phyloP scores from a whole-genome alignment of 2,797 vertebrate genomes.

The Ceryle rudis region DNA sequence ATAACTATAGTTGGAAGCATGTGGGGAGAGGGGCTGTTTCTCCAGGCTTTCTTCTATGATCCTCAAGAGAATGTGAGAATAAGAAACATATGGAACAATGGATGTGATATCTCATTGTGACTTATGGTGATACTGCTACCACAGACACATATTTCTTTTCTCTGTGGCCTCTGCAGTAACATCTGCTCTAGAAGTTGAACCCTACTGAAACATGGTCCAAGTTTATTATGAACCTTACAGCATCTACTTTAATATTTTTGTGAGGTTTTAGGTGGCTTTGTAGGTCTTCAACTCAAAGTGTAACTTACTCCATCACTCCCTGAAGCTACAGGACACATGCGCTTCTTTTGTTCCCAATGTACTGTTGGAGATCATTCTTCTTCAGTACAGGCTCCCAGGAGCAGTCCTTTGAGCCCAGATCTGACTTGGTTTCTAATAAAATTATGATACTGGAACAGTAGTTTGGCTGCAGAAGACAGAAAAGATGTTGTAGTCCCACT shows the following conservation, averaged over 20 bases:
- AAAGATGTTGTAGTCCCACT: not conserved
- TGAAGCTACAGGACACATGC: not conserved
- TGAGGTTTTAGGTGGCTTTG: not conserved
- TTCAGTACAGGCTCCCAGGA: not conserved
- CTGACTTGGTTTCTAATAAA: not conserved
- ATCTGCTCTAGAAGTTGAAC: not conserved
- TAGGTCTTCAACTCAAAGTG: not conserved
- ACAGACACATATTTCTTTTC: not conserved
- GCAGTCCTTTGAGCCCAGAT: not conserved
- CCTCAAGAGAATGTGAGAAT: not conserved
- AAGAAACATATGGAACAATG: rapidly evolving
- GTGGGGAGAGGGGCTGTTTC: not conserved
- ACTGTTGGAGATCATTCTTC: not conserved
- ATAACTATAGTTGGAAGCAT: not conserved
- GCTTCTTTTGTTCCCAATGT: not conserved
- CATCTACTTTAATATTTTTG: not conserved
- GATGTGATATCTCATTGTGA: not conserved
- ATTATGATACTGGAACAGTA: not conserved
- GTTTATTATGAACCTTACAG: not conserved
- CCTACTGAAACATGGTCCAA: not conserved
- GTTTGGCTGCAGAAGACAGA: not conserved
- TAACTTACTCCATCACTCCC: not conserved
- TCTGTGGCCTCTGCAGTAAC: not conserved
- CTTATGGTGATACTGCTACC: rapidly evolving
- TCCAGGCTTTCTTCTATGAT: not conserved